Percentiles rank a stretch among this genome's conserved stretches.
phyloP scores from a whole-genome alignment of 2,113 vertebrate species.

The Felis chaus region DNA sequence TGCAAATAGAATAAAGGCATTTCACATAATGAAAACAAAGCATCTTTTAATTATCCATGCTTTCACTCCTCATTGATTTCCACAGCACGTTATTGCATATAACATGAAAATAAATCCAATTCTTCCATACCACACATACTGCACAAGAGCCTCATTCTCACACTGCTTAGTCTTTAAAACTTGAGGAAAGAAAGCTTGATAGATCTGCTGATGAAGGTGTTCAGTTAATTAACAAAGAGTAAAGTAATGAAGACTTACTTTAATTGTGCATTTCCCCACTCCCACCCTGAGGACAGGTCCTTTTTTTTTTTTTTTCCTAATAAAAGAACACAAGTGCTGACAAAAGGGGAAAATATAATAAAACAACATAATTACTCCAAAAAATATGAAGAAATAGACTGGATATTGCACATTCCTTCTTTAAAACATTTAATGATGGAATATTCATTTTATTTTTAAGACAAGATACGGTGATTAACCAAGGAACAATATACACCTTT shows the following conservation, averaged over 20 bases:
- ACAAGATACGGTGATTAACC: constrained; percentile 48
- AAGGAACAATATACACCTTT: background rate
- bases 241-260: constrained; percentile 65
- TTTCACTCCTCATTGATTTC: constrained; percentile 54
- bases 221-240: constrained; percentile 77
- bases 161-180: constrained; percentile 44
- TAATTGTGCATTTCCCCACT: constrained; percentile 59
- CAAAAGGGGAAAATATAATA: background rate
- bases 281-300: background rate
- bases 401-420: background rate
- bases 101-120: constrained; percentile 56
- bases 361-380: constrained; percentile 32
- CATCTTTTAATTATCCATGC: constrained; percentile 36
- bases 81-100: background rate
- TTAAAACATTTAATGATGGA: constrained; percentile 10
- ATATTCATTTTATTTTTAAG: constrained; percentile 51
- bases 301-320: background rate
- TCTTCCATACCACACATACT: background rate
- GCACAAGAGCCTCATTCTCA: background rate
- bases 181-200: background rate
- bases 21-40: constrained; percentile 56
- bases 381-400: constrained; percentile 38
- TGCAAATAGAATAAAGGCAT: background rate
- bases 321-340: constrained; percentile 60
- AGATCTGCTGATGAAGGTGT: constrained; percentile 69